Percentiles rank a stretch among this genome's conserved stretches.
Evolutionary conservation across 2,888 invertebrate species (phyloP).

Genomic region (Limnephilus auricula): DNA sequence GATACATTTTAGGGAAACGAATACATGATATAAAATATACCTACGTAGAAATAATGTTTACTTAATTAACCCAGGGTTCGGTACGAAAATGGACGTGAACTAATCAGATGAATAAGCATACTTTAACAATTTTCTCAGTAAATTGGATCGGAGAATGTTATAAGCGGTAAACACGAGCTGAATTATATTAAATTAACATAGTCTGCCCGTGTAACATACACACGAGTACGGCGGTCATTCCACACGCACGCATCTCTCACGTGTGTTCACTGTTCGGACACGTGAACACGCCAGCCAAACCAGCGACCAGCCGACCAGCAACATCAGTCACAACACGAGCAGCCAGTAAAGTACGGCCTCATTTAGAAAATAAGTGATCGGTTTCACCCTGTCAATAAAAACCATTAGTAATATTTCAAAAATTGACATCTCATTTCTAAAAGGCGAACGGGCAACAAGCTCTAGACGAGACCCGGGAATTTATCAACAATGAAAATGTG

Average conservation of each 20-base stretch:
- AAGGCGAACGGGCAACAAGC: neutral
- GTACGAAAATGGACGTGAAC: neutral
- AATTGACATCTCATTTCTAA: neutral
- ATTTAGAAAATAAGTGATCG: neutral
- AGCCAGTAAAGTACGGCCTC: neutral
- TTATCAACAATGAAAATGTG: too few species aligned
- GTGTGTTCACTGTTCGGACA: neutral
- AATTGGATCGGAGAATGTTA: conserved; percentile 39
- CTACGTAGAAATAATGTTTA: neutral
- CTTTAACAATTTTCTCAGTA: conserved; percentile 31
- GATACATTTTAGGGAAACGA: neutral
- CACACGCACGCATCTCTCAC: conserved; percentile 23
- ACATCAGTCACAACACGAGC: neutral
- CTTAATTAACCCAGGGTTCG: neutral
- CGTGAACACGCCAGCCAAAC: neutral
- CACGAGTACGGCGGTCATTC: neutral
- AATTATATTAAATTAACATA: conserved; percentile 33
- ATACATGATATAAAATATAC: neutral
- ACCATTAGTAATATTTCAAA: neutral
- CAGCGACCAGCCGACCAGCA: neutral
- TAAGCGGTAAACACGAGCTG: conserved; percentile 31
- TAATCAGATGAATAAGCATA: conserved; percentile 12
- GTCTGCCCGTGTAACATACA: neutral
- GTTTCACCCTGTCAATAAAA: neutral
- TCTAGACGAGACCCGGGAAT: too few species aligned